A percentile compares a stretch with the other conserved stretches of the same genome.
phyloP scores from a whole-genome alignment of 2,113 vertebrate species.

The Menura novaehollandiae region DNA sequence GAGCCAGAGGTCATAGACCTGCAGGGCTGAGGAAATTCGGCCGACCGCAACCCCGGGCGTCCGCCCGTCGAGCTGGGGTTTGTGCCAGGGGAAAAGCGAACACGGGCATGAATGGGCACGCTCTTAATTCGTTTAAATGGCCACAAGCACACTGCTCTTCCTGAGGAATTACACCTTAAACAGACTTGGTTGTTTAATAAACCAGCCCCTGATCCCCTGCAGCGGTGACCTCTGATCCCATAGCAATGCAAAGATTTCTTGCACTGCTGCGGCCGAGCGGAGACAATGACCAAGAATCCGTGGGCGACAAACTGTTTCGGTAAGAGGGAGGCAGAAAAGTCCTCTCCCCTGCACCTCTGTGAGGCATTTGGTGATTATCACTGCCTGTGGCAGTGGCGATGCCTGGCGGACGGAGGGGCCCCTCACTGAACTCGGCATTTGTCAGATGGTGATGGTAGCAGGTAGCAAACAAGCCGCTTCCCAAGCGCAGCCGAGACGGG shows the following conservation, averaged over 20 bases:
- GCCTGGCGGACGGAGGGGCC: background rate
- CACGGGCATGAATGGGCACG: rapidly evolving
- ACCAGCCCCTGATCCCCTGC: background rate
- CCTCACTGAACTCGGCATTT: background rate
- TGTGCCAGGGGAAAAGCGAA: background rate
- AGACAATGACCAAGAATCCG: rapidly evolving
- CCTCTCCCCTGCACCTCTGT: background rate
- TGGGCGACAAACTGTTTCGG: background rate
- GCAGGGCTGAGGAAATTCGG: background rate
- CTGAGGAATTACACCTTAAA: background rate
- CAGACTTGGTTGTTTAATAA: background rate
- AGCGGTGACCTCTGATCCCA: background rate
- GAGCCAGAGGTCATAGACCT: background rate
- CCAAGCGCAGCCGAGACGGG: background rate
- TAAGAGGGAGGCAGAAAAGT: background rate
- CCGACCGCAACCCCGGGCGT: rapidly evolving
- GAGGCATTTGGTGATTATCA: background rate
- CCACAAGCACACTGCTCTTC: background rate
- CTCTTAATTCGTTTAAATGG: background rate
- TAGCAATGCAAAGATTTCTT: background rate
- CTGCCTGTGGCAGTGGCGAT: background rate
- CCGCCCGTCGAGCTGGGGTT: background rate
- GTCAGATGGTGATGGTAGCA: background rate
- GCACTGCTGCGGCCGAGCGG: background rate
- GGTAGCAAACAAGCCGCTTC: background rate